Evolutionary conservation across 1,140 invertebrate species (phyloP).

Genomic region (Vanessa tameamea): DNA sequence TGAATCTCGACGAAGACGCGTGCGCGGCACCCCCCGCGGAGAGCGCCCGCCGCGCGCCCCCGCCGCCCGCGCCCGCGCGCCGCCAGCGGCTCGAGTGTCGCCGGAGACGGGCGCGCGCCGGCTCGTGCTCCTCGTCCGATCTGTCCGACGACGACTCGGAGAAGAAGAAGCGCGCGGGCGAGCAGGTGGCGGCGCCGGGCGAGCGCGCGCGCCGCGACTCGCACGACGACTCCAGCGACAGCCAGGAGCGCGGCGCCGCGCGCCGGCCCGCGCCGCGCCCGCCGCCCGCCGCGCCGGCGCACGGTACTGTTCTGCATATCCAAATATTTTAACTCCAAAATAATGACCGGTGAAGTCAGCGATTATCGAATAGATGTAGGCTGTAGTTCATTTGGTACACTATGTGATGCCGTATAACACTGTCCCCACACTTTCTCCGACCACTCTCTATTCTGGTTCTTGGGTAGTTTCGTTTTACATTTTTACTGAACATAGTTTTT

Average conservation of each 20-base stretch:
- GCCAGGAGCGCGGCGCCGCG: conserved; percentile 78
- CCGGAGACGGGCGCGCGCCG: conserved; percentile 84
- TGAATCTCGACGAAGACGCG: conserved; percentile 65
- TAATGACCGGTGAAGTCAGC: no score
- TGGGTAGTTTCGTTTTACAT: no score
- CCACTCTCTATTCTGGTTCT: no score
- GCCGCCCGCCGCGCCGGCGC: conserved; percentile 68
- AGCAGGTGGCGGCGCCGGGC: conserved; percentile 76
- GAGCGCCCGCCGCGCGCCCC: conserved; percentile 49
- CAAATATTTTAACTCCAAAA: no score
- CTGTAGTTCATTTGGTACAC: no score
- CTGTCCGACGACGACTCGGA: conserved; percentile 95
- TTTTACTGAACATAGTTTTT: no score
- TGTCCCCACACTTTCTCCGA: no score
- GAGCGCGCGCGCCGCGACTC: conserved; percentile 86
- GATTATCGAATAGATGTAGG: no score
- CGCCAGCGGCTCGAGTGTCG: conserved; percentile 74
- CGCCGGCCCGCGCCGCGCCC: conserved; percentile 65
- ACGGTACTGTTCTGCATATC: conserved; percentile 11
- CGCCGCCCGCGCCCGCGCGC: conserved; percentile 52
- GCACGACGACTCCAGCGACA: conserved; percentile 87
- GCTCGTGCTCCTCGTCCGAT: conserved; percentile 94
- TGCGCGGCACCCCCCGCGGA: conserved; percentile 32
- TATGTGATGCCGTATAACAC: no score
- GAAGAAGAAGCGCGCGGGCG: conserved; percentile 87